Conservation (phyloP, 2,113 vertebrate genomes). For the Drymodes brunneopygia region DNA sequence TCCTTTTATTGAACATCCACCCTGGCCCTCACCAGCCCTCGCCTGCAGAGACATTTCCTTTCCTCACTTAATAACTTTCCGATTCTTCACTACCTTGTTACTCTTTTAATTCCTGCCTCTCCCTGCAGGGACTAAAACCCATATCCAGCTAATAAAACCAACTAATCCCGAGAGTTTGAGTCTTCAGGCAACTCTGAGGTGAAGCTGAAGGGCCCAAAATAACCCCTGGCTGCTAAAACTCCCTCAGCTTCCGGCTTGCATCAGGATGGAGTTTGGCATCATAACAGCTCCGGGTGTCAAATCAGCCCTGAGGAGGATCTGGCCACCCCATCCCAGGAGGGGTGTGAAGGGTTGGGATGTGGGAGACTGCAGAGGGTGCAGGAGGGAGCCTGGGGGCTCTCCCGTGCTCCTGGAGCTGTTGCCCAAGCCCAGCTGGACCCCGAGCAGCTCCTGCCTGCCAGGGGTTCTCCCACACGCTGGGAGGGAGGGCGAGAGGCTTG, state of each 20-base stretch:
- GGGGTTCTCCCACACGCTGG: background rate
- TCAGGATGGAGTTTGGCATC: background rate
- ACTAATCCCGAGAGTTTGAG: background rate
- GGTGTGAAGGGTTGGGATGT: background rate
- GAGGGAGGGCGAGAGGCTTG: background rate
- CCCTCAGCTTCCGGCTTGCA: background rate
- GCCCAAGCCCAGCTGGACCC: slow-evolving; percentile 13
- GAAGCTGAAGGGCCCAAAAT: background rate
- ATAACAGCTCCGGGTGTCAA: background rate
- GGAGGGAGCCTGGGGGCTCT: background rate
- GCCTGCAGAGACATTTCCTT: background rate
- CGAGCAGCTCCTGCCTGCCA: background rate
- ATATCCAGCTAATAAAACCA: background rate
- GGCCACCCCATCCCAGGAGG: background rate
- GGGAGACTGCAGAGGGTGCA: background rate
- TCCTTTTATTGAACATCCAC: background rate
- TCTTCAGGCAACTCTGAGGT: background rate
- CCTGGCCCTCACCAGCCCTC: background rate
- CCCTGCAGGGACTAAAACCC: background rate
- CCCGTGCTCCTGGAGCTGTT: background rate
- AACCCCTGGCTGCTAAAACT: background rate
- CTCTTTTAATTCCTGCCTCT: background rate
- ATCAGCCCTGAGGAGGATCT: background rate
- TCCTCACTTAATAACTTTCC: background rate
- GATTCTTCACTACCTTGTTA: background rate